Conservation (phyloP, 2,113 vertebrate genomes). For the Petaurus breviceps region DNA sequence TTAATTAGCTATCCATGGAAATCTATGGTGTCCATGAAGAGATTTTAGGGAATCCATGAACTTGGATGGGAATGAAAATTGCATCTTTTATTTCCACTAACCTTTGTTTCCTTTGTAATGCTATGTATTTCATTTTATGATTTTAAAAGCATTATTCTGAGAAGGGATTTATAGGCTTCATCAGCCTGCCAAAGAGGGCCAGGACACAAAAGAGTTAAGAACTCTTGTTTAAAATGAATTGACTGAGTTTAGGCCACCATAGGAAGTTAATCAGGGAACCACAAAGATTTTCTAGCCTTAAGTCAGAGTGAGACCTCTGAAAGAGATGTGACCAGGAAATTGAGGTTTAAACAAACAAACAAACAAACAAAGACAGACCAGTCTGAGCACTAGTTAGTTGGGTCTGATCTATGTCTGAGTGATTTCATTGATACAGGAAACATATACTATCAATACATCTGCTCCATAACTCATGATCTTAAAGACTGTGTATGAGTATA, state of each 20-base stretch:
- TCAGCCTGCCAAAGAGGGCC: not conserved
- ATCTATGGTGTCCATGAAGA: not conserved
- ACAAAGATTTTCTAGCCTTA: not conserved
- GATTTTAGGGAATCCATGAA: not conserved
- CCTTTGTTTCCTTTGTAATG: not conserved
- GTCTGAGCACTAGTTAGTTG: not conserved
- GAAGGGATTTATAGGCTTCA: not conserved
- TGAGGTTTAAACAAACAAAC: not conserved
- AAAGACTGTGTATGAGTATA: not conserved
- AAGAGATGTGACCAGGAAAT: not conserved
- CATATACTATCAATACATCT: not conserved
- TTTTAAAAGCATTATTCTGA: not conserved
- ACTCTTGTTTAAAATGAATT: not conserved
- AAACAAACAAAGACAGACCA: not conserved
- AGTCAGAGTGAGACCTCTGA: not conserved
- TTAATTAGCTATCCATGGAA: not conserved
- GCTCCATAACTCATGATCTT: not conserved
- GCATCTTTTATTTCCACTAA: not conserved
- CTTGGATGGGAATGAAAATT: not conserved
- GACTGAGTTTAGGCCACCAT: not conserved
- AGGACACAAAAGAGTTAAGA: not conserved
- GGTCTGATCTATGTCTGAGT: not conserved
- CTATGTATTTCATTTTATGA: not conserved
- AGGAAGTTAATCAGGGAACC: not conserved
- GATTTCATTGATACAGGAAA: not conserved